Evolutionary conservation across 2,888 invertebrate species (phyloP), one percentile per base, ranked within the genome.

Genomic region (Plutella xylostella): DNA sequence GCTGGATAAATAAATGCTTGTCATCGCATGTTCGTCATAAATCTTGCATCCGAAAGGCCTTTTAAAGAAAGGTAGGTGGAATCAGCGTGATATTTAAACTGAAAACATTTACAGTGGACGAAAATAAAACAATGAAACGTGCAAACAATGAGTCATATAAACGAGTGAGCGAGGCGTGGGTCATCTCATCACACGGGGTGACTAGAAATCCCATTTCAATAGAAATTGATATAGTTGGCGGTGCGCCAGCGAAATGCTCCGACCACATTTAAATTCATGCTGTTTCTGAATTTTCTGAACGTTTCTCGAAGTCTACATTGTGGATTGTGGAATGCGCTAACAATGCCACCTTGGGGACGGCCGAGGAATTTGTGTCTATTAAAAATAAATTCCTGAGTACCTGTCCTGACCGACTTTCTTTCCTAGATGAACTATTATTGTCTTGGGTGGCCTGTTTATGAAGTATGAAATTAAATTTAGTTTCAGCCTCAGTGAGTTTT

Each of bases 171-270:
- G 56, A n/a, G 18, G 19, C 56, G 55, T 65, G n/a, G n/a, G n/a
- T n/a, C n/a, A n/a, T n/a, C n/a, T n/a, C n/a, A n/a, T n/a, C n/a
- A n/a, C n/a, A n/a, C n/a, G n/a, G n/a, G 51, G 53, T 55, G 54
- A 61, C 58, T 56, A 61, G 58, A 66, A 72, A 65, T 65, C 61
- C 61, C 56, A 56, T 60, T 68, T 71, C 69, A 63, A 71, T 62
- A 70, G 73, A 68, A 73, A 75, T 70, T 72, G 67, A 72, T 75
- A 70, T 57, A 42, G 48, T 63, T 79, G 80, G 80, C 74, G 45
- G 19, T 1, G 34, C 43, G 76, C 80, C 80, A 80, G 58, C 47
- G 58, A 62, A 68, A 55, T 72, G 65, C 73, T 72, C 68, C 65
- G 57, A 60, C 57, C 66, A 61, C 63, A 68, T 77, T 78, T 76